Percentiles rank a stretch among this genome's conserved stretches.
These are phyloP conservation scores for Protonemura montana DNA, from an alignment of 2,888 invertebrate species.

Conservation along the genomic window DNA sequence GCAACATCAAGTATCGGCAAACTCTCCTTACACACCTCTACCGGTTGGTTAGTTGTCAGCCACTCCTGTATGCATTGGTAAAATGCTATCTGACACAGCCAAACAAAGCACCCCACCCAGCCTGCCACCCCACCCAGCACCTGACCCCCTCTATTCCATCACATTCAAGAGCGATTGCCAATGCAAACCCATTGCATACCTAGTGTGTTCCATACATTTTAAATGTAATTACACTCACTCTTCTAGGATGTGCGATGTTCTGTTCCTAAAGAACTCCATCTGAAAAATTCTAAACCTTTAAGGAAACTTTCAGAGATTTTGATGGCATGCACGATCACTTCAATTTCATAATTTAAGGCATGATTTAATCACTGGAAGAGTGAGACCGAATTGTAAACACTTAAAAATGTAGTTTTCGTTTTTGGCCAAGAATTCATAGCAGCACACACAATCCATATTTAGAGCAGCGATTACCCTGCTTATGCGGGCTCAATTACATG, in stretches of 20 bases:
- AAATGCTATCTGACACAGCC: constrained; percentile 45
- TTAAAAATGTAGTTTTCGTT: background rate
- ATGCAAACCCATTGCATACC: constrained; percentile 10
- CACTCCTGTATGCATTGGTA: constrained; percentile 33
- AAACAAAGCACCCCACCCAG: constrained; percentile 32
- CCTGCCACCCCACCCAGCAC: too few species aligned
- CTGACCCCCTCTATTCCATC: constrained; percentile 41
- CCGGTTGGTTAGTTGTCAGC: constrained; percentile 31
- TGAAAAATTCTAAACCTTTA: background rate
- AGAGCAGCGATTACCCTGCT: background rate
- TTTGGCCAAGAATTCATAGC: background rate
- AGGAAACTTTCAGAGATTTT: background rate
- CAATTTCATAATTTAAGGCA: too few species aligned
- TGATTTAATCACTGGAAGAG: too few species aligned
- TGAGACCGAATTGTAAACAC: too few species aligned
- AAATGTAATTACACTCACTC: background rate
- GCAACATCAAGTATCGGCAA: constrained; percentile 43
- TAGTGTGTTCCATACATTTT: constrained; percentile 20
- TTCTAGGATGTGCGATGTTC: background rate
- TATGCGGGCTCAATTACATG: constrained; percentile 27
- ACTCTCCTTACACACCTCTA: constrained; percentile 27
- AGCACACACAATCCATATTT: background rate
- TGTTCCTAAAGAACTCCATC: background rate
- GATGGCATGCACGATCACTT: background rate
- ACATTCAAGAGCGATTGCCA: constrained; percentile 28